These are phyloP conservation scores for Melanotaenia duboulayi DNA, from an alignment of 2,113 vertebrate species.

Conservation along the genomic window DNA sequence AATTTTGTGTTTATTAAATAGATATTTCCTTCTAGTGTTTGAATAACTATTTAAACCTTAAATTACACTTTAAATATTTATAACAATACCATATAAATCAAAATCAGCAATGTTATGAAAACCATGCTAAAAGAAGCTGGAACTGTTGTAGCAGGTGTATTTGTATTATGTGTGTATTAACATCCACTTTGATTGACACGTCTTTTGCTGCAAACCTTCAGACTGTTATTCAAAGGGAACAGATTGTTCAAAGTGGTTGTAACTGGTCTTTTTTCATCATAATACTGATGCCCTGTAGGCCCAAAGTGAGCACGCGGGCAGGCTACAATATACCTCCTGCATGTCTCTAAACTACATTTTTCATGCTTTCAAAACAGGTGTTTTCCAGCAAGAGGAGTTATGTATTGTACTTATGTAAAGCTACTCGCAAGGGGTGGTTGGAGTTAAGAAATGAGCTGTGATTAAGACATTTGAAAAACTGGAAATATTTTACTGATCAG, in stretches of 20 bases:
- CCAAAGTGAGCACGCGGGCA: too few relatives aligned
- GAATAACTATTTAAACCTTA: too few relatives aligned
- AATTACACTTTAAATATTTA: not conserved
- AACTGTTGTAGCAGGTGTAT: not conserved
- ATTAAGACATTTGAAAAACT: constrained; percentile 29
- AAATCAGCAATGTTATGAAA: not conserved
- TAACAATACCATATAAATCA: not conserved
- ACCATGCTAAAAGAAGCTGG: not conserved
- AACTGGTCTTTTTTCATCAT: too few relatives aligned
- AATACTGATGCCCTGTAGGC: too few relatives aligned
- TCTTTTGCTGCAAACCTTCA: too few relatives aligned
- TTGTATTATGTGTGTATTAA: too few relatives aligned
- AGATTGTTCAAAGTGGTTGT: too few relatives aligned
- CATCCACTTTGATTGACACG: too few relatives aligned
- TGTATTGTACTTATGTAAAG: constrained; percentile 7
- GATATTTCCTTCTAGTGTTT: too few relatives aligned
- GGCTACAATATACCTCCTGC: too few relatives aligned
- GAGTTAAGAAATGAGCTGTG: constrained; percentile 14
- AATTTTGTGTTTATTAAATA: not conserved
- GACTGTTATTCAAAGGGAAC: too few relatives aligned
- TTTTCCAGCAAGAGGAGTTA: not conserved
- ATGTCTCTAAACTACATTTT: not conserved
- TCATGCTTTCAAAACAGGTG: not conserved
- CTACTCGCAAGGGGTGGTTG: not conserved
- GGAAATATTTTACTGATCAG: constrained; percentile 10